A percentile compares a stretch with the other conserved stretches of the same genome.
Evolutionary conservation across 2,888 invertebrate species (phyloP).

Genomic region (Meteorus cinctellus): DNA sequence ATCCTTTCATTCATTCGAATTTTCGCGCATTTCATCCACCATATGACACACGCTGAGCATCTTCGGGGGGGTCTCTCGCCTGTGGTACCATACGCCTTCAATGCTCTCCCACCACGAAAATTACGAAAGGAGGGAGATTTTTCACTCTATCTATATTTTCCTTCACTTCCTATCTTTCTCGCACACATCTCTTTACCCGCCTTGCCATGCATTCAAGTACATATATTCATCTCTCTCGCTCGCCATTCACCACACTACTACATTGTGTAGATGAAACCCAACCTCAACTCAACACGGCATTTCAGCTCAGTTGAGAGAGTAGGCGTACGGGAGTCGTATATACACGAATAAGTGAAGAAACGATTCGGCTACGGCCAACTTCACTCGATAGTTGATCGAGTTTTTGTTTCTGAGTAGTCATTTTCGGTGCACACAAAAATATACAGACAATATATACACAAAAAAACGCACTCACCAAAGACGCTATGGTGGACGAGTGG

Average conservation of each 20-base stretch:
- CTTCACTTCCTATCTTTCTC: background rate
- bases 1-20: background rate
- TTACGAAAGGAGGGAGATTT: background rate
- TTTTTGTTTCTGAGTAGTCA: slow-evolving; percentile 49
- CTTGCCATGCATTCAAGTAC: too few relatives aligned
- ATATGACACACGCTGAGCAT: too few relatives aligned
- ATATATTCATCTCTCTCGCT: background rate
- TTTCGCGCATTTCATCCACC: background rate
- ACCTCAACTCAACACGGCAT: slow-evolving; percentile 25
- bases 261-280: slow-evolving; percentile 3
- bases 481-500: slow-evolving; percentile 55
- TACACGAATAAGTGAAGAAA: slow-evolving; percentile 5
- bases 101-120: slow-evolving; percentile 1
- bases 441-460: slow-evolving; percentile 11
- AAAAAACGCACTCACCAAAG: slow-evolving; percentile 25
- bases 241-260: background rate
- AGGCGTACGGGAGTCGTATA: background rate
- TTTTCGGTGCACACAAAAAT: background rate
- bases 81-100: background rate
- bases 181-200: background rate
- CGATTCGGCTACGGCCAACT: slow-evolving; percentile 46
- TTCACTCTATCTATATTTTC: background rate
- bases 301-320: slow-evolving; percentile 20
- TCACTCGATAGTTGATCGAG: slow-evolving; percentile 51
- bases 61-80: too few relatives aligned